Percentiles rank a stretch among this genome's conserved stretches.
Conservation (phyloP, 2,113 vertebrate genomes). For the Gopherus evgoodei region DNA sequence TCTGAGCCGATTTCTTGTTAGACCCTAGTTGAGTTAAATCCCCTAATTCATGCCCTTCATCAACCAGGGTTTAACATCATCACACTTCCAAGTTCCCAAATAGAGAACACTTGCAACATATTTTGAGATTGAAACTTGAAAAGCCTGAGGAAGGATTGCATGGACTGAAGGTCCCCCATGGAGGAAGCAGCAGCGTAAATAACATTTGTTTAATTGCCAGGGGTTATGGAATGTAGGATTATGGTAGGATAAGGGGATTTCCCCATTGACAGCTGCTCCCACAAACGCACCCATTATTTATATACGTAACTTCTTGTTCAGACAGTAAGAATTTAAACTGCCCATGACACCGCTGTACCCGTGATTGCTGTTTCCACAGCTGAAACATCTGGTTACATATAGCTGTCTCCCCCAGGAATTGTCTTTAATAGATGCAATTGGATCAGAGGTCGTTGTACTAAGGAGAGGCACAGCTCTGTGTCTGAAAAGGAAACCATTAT, state of each 20-base stretch:
- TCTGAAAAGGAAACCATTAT: slow-evolving; percentile 64
- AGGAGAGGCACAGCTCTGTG: slow-evolving; percentile 56
- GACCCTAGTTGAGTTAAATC: slow-evolving; percentile 35
- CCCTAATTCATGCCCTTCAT: slow-evolving; percentile 59
- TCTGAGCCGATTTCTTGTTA: not conserved
- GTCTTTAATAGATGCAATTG: slow-evolving; percentile 52
- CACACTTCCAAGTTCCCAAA: slow-evolving; percentile 62
- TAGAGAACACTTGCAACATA: slow-evolving; percentile 9
- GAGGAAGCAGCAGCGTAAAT: slow-evolving; percentile 56
- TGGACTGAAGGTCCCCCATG: slow-evolving; percentile 45
- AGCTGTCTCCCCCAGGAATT: slow-evolving; percentile 59
- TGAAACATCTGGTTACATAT: slow-evolving; percentile 58
- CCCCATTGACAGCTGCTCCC: slow-evolving; percentile 70
- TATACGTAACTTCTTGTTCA: slow-evolving; percentile 43
- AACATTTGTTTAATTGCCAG: slow-evolving; percentile 64
- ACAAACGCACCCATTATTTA: slow-evolving; percentile 29
- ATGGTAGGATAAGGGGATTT: slow-evolving; percentile 68
- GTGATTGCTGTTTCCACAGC: slow-evolving; percentile 20
- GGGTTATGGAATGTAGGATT: slow-evolving; percentile 59
- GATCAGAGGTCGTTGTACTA: slow-evolving; percentile 57
- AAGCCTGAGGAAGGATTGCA: slow-evolving; percentile 61
- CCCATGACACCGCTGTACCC: slow-evolving; percentile 13
- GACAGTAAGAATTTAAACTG: slow-evolving; percentile 60
- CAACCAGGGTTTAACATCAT: slow-evolving; percentile 36
- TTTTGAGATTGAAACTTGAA: slow-evolving; percentile 64